phyloP scores from a whole-genome alignment of 2,888 invertebrate genomes.

The Chromoteleia sp. region DNA sequence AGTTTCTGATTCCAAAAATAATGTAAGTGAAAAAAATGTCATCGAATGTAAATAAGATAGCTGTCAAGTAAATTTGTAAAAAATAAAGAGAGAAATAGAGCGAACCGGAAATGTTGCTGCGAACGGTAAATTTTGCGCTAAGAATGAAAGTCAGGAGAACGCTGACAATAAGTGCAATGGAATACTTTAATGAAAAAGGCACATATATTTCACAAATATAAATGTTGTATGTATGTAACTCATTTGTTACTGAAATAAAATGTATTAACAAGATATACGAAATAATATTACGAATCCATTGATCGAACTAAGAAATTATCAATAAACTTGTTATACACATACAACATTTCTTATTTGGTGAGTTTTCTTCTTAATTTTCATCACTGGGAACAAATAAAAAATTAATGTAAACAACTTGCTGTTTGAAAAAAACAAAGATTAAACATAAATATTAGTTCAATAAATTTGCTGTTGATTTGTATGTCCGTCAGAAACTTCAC shows the following conservation, averaged over 20 bases:
- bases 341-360: slow-evolving; percentile 56
- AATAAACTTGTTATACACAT: slow-evolving; percentile 52
- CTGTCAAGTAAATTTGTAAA: slow-evolving; percentile 52
- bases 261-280: slow-evolving; percentile 14
- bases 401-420: too few species aligned
- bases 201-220: slow-evolving; percentile 59
- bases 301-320: slow-evolving; percentile 26
- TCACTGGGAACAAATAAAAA: too few species aligned
- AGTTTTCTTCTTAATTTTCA: slow-evolving; percentile 22
- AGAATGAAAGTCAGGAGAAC: slow-evolving; percentile 76
- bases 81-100: slow-evolving; percentile 29
- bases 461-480: too few species aligned
- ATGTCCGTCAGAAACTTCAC: too few species aligned
- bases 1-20: slow-evolving; percentile 3
- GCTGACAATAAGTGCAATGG: slow-evolving; percentile 79
- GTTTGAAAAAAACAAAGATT: too few species aligned
- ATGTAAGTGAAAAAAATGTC: slow-evolving; percentile 56
- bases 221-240: slow-evolving; percentile 66
- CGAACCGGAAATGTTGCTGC: slow-evolving; percentile 39
- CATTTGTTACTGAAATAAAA: slow-evolving; percentile 26
- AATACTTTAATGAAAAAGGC: slow-evolving; percentile 48
- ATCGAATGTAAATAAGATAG: slow-evolving; percentile 67
- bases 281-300: slow-evolving; percentile 24
- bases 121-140: slow-evolving; percentile 55
- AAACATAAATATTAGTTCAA: too few species aligned